Conservation (phyloP, 2,888 invertebrate genomes). For the Drosophila borborema region DNA sequence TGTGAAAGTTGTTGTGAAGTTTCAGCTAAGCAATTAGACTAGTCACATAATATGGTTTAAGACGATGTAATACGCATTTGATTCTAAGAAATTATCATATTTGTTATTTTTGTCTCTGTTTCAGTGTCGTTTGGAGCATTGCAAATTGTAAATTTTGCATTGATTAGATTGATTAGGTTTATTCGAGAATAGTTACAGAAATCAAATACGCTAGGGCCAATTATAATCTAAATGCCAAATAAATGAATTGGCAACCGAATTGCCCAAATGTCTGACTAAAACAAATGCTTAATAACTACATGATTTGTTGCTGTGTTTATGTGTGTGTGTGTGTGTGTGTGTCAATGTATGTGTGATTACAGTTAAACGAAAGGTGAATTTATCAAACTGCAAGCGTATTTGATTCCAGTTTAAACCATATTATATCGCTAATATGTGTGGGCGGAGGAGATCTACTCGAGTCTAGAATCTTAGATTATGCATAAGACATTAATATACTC, state of each 20-base stretch:
- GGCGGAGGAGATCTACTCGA: constrained; percentile 76
- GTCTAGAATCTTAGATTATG: constrained; percentile 37
- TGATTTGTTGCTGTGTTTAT: neutral
- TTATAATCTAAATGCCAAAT: constrained; percentile 61
- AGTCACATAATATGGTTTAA: constrained; percentile 80
- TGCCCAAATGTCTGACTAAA: constrained; percentile 52
- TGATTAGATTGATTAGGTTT: constrained; percentile 27
- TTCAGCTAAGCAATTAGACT: constrained; percentile 76
- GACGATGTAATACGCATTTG: constrained; percentile 71
- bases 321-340: neutral
- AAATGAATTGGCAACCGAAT: constrained; percentile 37
- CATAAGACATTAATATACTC: constrained; percentile 30
- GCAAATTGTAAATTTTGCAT: constrained; percentile 60
- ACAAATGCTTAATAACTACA: constrained; percentile 52
- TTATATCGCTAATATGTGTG: constrained; percentile 72
- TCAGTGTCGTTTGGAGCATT: constrained; percentile 67
- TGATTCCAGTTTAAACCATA: constrained; percentile 77
- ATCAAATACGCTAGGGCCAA: constrained; percentile 70
- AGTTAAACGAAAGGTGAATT: constrained; percentile 30
- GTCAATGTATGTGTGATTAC: neutral
- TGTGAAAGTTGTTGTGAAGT: constrained; percentile 53
- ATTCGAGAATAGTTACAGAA: constrained; percentile 73
- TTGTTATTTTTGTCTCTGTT: constrained; percentile 37
- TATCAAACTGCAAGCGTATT: constrained; percentile 71
- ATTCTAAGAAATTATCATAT: constrained; percentile 77